phyloP scores from a whole-genome alignment of 2,888 invertebrate genomes.

The Notodonta ziczac region DNA sequence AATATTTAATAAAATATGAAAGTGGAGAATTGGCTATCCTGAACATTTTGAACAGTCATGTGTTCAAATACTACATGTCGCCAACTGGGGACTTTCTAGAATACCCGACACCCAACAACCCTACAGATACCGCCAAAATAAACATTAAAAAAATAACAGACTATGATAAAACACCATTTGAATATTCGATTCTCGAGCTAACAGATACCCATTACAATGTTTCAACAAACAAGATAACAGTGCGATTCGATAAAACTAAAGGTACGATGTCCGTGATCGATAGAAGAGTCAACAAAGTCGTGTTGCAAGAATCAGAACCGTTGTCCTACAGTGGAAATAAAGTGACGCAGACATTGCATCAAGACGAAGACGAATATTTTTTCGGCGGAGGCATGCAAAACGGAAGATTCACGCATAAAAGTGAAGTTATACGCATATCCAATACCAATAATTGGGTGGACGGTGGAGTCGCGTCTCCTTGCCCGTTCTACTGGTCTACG shows the following conservation, averaged over 20 bases:
- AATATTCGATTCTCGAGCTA: slow-evolving; percentile 53
- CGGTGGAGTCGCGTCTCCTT: slow-evolving; percentile 73
- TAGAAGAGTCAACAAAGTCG: slow-evolving; percentile 57
- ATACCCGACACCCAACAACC: slow-evolving; percentile 65
- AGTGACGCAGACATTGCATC: slow-evolving; percentile 58
- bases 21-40: slow-evolving; percentile 63
- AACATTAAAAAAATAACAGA: slow-evolving; percentile 57
- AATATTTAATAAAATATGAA: slow-evolving; percentile 58
- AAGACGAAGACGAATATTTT: slow-evolving; percentile 63
- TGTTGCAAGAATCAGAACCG: slow-evolving; percentile 60
- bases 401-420: slow-evolving; percentile 74
- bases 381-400: slow-evolving; percentile 81
- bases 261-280: slow-evolving; percentile 64
- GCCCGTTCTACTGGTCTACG: slow-evolving; percentile 77
- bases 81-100: slow-evolving; percentile 64
- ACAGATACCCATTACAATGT: slow-evolving; percentile 50
- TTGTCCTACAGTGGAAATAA: slow-evolving; percentile 53
- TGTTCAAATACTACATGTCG: slow-evolving; percentile 72
- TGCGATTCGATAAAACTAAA: slow-evolving; percentile 61
- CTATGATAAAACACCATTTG: slow-evolving; percentile 59
- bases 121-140: slow-evolving; percentile 65
- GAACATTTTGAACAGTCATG: slow-evolving; percentile 68
- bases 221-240: slow-evolving; percentile 59
- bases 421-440: slow-evolving; percentile 61
- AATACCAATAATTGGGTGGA: slow-evolving; percentile 73